These are phyloP conservation scores for Augochlorella aurata DNA, from an alignment of 2,888 invertebrate species.

Conservation along the genomic window DNA sequence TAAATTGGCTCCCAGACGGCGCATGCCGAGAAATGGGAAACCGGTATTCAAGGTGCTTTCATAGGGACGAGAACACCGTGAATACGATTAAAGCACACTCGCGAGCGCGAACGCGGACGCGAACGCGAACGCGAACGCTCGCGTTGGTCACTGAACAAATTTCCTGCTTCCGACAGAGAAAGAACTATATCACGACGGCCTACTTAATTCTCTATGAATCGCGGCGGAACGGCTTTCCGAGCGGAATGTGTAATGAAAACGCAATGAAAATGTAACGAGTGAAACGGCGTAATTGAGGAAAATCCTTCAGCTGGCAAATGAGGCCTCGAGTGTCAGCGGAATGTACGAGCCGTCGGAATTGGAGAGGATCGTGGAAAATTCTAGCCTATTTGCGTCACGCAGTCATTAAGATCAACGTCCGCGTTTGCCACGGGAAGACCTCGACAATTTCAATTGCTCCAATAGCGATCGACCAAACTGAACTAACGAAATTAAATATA, in stretches of 20 bases:
- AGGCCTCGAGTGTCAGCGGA: constrained; percentile 16
- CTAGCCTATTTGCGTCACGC: not conserved
- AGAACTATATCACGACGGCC: constrained; percentile 51
- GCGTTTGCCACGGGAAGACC: no score
- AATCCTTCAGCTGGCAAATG: constrained; percentile 29
- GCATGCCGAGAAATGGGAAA: constrained; percentile 61
- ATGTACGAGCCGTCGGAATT: not conserved
- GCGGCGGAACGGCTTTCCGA: constrained; percentile 22
- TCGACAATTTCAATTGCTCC: no score
- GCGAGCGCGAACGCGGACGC: not conserved
- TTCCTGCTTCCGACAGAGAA: constrained; percentile 58
- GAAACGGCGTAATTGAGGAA: constrained; percentile 46
- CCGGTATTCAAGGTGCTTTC: constrained; percentile 63
- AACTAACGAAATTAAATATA: no score
- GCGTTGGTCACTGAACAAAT: constrained; percentile 53
- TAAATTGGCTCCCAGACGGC: constrained; percentile 65
- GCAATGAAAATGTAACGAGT: constrained; percentile 38
- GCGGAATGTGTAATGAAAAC: constrained; percentile 48
- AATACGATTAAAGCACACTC: constrained; percentile 52
- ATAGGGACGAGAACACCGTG: constrained; percentile 54
- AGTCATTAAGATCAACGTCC: not conserved
- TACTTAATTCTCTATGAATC: constrained; percentile 57
- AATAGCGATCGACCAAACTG: no score
- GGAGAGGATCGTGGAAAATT: not conserved
- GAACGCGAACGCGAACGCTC: not conserved